Evolutionary conservation across 2,888 invertebrate genomes (phyloP), one percentile per base, ranked within the genome.

Genomic region (Spialia ferax): DNA sequence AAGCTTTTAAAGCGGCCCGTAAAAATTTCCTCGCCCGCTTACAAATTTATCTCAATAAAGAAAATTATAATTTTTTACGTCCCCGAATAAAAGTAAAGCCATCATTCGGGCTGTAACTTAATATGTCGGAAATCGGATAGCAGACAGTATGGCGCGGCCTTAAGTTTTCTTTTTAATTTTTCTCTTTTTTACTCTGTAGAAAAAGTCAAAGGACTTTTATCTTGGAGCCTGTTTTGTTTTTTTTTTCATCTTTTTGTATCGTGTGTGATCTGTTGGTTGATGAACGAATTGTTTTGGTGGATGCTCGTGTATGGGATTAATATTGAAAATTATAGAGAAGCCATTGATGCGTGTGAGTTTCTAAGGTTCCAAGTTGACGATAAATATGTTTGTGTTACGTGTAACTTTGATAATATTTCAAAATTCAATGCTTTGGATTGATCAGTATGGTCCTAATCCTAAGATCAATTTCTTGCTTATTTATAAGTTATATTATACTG

Each of bases 81-180:
- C 77, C 82, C 78, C 84, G 84, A 83, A 84, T 82, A 84, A 85
- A 76, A 84, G 82, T 86, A 84, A 86, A 83, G 79, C 85, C 85
- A 80, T 83, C 79, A 85, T 83, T 80, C 78, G 81, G 81, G 79
- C 75, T 55, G 93, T 89, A 93, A 93, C 86, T 77, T 80, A 89
- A 93, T 92, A 89, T 84, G 76, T 79, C 79, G 83, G 93, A 92
- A 93, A 93, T 87, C 91, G 89, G 93, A 93, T 92, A 91, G 88
- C 89, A 93, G 93, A 93, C 93, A 91, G 93, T 91, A 91, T 93
- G 93, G 93, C 93, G 92, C 92, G 92, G 86, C 82, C 86, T 86
- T 84, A 84, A 83, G 79, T 86, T 91, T 89, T 86, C 80, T 86
- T 89, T 86, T 88, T 84, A 81, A 83, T 81, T 84, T 86, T 85